Evolutionary conservation across 2,113 vertebrate genomes (phyloP), one percentile per base, ranked within the genome.

Genomic region (Chaetodon trifascialis): DNA sequence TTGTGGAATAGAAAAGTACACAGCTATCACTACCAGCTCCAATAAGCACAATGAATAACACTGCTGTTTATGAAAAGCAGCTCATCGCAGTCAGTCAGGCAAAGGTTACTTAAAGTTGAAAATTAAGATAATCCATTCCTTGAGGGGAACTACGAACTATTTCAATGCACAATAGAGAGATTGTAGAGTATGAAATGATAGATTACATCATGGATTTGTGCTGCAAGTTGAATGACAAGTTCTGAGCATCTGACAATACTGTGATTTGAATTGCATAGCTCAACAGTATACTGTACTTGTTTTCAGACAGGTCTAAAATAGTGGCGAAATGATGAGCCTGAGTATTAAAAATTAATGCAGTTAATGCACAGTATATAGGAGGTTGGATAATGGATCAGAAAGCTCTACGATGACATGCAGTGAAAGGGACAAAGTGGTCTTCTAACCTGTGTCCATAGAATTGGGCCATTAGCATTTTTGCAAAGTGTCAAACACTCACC

Each of bases 41-140:
- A 25, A 19, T 25, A 17, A 67, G 51, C 38, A 12, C 65, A 54
- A 6, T 40, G 47, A 62, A 44, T 71, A 17, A 40, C 15, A 59
- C 0, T 1, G 15, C 34, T 49, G 59, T 30, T 16, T 25, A 7
- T 74, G 51, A 69, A 54, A 46, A 44, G 67, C 52, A 59, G 54
- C 58, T 34, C 40, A 5, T 51, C 38, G 63, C 64, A 73, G 56
- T 56, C 46, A 71, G n/a, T 42, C 82, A 69, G 58, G 83, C 54
- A 77, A 58, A 76, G 79, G 77, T 86, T 80, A 72, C 63, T 81
- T 71, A 14, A 89, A 85, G 87, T 68, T 89, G 55, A 81, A 73
- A 69, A 71, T 54, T 25, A 72, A 69, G 52, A 80, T 60, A 72
- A 47, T 77, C 5, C 56, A 38, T 56, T 0, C 66, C 84, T 73